Percentiles rank a stretch among this genome's conserved stretches.
phyloP scores from a whole-genome alignment of 2,888 invertebrate species.

The Chorisops tibialis region DNA sequence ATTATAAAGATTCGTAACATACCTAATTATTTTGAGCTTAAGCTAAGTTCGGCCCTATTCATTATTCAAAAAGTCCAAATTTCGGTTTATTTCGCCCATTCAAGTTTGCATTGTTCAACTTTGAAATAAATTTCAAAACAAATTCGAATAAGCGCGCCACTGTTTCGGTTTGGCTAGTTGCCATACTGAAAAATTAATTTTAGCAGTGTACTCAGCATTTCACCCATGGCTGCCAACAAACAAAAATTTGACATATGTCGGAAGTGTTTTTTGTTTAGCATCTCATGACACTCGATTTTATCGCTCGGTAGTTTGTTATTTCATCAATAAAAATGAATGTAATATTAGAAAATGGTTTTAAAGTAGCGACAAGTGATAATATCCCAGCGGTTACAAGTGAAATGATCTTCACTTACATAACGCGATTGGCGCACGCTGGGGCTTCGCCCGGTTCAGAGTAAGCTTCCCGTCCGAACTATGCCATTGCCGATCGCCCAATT shows the following conservation, averaged over 20 bases:
- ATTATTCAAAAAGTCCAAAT: too few species aligned
- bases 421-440: conserved; percentile 35
- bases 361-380: conserved; percentile 45
- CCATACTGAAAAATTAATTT: neutral
- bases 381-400: conserved; percentile 43
- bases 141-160: neutral
- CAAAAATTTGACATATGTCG: too few species aligned
- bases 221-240: neutral
- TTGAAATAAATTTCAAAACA: too few species aligned
- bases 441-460: conserved; percentile 13
- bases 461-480: neutral
- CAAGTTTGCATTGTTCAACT: too few species aligned
- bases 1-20: too few species aligned
- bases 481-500: neutral
- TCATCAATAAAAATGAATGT: conserved; percentile 39
- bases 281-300: too few species aligned
- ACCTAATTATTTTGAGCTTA: too few species aligned
- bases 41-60: too few species aligned
- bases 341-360: conserved; percentile 43
- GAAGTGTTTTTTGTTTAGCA: too few species aligned
- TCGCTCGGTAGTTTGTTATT: neutral
- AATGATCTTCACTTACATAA: conserved; percentile 45
- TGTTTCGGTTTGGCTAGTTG: too few species aligned
- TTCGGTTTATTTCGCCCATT: too few species aligned
- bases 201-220: neutral